phyloP scores from a whole-genome alignment of 1,140 invertebrate species.

The Drosophila auraria region DNA sequence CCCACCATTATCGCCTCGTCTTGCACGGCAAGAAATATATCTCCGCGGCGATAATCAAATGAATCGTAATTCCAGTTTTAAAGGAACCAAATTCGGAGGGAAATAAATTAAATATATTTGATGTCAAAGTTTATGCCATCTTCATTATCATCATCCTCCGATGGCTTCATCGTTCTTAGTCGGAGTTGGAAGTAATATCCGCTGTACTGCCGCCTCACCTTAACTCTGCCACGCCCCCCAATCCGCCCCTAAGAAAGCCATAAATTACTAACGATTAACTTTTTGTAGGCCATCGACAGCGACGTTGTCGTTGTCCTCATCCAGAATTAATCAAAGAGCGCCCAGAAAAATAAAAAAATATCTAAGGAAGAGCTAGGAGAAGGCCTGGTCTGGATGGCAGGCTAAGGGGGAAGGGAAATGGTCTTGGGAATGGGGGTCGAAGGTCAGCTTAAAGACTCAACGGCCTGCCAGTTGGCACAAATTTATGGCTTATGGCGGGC shows the following conservation, averaged over 20 bases:
- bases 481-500: slow-evolving; percentile 40
- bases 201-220: slow-evolving; percentile 6
- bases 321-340: slow-evolving; percentile 44
- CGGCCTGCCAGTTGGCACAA: slow-evolving; percentile 32
- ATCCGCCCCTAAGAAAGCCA: slow-evolving; percentile 32
- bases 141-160: slow-evolving; percentile 10
- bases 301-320: slow-evolving; percentile 27
- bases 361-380: background rate
- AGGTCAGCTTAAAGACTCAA: slow-evolving; percentile 50
- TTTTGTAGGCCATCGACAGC: slow-evolving; percentile 52
- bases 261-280: slow-evolving; percentile 80
- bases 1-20: slow-evolving; percentile 10
- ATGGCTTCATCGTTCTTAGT: background rate
- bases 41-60: slow-evolving; percentile 3
- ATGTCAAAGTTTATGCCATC: slow-evolving; percentile 15
- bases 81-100: background rate
- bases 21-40: background rate
- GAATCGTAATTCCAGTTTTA: slow-evolving; percentile 6
- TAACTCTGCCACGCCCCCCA: slow-evolving; percentile 3
- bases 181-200: background rate
- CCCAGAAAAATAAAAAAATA: background rate
- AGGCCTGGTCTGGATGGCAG: background rate
- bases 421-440: slow-evolving; percentile 17
- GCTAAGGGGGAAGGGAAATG: background rate
- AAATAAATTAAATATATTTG: slow-evolving; percentile 7